These are phyloP conservation scores for Tragelaphus strepsiceros DNA, from an alignment of 2,113 vertebrate species.

Conservation along the genomic window DNA sequence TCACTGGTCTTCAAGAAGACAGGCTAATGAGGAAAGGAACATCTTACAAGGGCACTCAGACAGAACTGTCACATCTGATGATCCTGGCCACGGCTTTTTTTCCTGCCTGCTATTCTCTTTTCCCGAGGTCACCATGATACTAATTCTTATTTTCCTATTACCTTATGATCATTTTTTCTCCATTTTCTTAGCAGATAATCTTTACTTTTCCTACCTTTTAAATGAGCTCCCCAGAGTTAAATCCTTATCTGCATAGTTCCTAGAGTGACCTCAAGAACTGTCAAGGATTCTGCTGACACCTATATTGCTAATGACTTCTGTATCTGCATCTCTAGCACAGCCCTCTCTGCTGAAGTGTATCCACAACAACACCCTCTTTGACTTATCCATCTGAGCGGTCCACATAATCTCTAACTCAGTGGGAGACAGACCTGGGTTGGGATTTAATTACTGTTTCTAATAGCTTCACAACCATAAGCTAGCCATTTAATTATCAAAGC, in stretches of 20 bases:
- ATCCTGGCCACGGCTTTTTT: background rate
- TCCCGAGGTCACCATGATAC: background rate
- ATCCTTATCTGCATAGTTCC: background rate
- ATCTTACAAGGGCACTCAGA: background rate
- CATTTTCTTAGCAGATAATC: background rate
- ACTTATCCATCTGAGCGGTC: background rate
- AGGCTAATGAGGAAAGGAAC: background rate
- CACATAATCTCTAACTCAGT: background rate
- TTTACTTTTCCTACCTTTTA: background rate
- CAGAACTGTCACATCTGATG: background rate
- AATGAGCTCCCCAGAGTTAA: background rate
- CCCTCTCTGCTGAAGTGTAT: constrained; percentile 29
- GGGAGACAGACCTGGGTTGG: background rate
- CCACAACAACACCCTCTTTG: constrained; percentile 10
- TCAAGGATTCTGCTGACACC: constrained; percentile 34
- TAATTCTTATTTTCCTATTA: background rate
- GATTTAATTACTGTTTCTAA: background rate
- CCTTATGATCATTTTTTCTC: background rate
- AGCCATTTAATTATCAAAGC: background rate
- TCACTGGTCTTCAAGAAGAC: background rate
- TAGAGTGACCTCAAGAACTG: background rate
- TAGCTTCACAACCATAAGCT: background rate
- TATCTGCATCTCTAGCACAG: constrained; percentile 4
- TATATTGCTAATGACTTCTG: background rate
- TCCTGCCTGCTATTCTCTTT: background rate